Percentiles rank a stretch among this genome's conserved stretches.
Evolutionary conservation across 2,888 invertebrate genomes (phyloP).

Genomic region (Ernsta delagoae): DNA sequence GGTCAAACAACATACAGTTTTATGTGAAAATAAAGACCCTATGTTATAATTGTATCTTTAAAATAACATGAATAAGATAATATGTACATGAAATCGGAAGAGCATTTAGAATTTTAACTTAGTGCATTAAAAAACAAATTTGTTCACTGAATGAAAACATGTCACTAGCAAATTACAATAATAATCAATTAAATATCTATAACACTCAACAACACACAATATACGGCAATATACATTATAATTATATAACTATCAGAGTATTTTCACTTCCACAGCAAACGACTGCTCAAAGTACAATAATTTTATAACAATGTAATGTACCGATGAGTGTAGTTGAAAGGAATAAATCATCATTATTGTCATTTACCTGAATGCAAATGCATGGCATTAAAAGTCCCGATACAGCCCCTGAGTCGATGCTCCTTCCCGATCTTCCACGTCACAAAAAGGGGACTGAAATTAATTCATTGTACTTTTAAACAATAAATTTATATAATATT

Average conservation of each 20-base stretch:
- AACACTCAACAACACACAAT: not conserved
- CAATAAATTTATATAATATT: not conserved
- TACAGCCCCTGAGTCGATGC: slow-evolving; percentile 97
- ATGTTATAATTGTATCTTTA: no score
- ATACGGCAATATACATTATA: not conserved
- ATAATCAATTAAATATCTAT: not conserved
- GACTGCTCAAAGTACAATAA: not conserved
- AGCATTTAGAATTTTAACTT: no score
- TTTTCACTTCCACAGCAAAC: not conserved
- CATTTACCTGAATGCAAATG: slow-evolving; percentile 92
- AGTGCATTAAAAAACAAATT: no score
- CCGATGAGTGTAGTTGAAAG: not conserved
- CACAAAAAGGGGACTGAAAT: slow-evolving; percentile 97
- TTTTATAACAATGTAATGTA: not conserved
- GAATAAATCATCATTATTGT: slow-evolving; percentile 11
- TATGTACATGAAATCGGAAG: no score
- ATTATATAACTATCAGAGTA: not conserved
- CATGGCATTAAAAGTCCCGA: slow-evolving; percentile 99
- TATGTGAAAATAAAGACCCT: no score
- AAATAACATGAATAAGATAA: no score
- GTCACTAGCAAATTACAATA: slow-evolving; percentile 5
- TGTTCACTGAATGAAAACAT: no score
- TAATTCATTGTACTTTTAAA: slow-evolving; percentile 33
- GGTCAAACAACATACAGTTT: no score
- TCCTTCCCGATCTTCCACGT: slow-evolving; percentile 99